Evolutionary conservation across 2,888 invertebrate species (phyloP).

Genomic region (Ectropis crepuscularia): DNA sequence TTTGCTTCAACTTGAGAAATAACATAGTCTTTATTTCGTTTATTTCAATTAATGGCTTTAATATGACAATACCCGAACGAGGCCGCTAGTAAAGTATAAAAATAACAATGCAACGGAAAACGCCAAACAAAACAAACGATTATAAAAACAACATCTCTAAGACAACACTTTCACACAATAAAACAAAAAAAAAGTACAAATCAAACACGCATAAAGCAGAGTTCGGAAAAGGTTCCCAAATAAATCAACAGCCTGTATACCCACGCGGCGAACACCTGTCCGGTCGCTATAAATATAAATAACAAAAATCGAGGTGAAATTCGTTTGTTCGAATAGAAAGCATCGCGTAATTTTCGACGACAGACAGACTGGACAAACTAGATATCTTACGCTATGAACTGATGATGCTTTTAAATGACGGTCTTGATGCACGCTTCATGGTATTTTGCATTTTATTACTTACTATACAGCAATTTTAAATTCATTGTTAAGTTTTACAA

Average conservation of each 20-base stretch:
- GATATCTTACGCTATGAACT: background rate
- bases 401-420: background rate
- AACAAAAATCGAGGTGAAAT: constrained; percentile 74
- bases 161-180: constrained; percentile 28
- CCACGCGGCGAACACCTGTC: constrained; percentile 66
- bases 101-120: too few relatives aligned
- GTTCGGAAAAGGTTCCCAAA: constrained; percentile 27
- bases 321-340: constrained; percentile 73
- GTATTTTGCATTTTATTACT: too few relatives aligned
- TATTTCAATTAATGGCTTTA: too few relatives aligned
- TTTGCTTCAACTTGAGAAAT: too few relatives aligned
- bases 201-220: constrained; percentile 15
- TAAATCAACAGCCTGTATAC: constrained; percentile 54
- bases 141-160: background rate
- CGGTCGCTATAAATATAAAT: constrained; percentile 65
- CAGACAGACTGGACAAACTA: constrained; percentile 9
- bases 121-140: background rate
- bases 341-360: constrained; percentile 44
- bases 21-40: too few relatives aligned
- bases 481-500: too few relatives aligned
- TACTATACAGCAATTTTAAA: too few relatives aligned
- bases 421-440: too few relatives aligned
- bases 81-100: too few relatives aligned
- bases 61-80: too few relatives aligned
- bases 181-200: constrained; percentile 19